Evolutionary conservation across 2,113 vertebrate species (phyloP), one percentile per base, ranked within the genome.

Genomic region (Balaenoptera acutorostrata): DNA sequence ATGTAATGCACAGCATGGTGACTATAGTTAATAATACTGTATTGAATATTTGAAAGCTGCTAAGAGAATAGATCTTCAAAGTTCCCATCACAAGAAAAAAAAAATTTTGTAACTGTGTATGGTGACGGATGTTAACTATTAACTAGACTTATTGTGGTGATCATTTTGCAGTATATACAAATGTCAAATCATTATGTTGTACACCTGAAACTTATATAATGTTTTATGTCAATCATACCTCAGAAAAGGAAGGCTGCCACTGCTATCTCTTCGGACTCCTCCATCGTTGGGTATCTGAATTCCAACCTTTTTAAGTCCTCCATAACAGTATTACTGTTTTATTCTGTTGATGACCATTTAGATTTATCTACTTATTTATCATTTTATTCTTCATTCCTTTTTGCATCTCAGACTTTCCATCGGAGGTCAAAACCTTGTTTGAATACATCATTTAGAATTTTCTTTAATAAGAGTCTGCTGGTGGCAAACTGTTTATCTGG

Each of bases 261-360:
- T 61, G 39, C 66, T 3, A 0, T 31, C 15, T 20, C 57, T 68
- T 5, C 7, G 18, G 49, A 14, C 55, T 10, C 57, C 52, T 17
- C 66, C 39, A 0, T 17, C 15, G 29, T 7, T 18, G 36, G 21
- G 3, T 31, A 10, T 46, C n/a, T 15, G 63, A 39, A 25, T 49
- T 23, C 39, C 17, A 17, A 1, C 23, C 64, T 46, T 80, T 29
- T 11, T 8, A 2, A 31, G 5, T 5, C 49, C 17, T 18, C 39
- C 15, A 0, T 3, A 13, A 11, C 63, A 4, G 41, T 5, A 1
- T 39, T 29, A 5, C 6, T 61, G 66, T 72, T 29, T 20, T 15
- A 9, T 59, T 20, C 14, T 44, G 68, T 31, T 12, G 6, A 15
- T 17, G 25, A 29, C 33, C 23, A 10, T 15, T n/a, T 64, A 55